These are phyloP conservation scores for Dryas iulia DNA, from an alignment of 1,140 invertebrate genomes.

Conservation along the genomic window DNA sequence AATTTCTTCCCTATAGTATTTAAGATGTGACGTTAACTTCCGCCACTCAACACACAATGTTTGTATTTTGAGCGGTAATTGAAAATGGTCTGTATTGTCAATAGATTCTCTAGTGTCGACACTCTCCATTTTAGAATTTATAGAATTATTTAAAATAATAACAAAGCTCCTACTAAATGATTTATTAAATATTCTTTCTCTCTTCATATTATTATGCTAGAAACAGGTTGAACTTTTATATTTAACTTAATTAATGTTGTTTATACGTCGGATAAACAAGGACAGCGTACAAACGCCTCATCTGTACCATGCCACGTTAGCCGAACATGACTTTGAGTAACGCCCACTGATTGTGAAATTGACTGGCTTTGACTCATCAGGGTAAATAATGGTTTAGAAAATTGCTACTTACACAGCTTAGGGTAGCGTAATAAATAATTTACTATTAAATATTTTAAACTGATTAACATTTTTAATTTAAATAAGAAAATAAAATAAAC, in stretches of 20 bases:
- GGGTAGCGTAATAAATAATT: neutral
- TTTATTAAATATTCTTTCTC: too few relatives aligned
- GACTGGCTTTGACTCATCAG: conserved; percentile 24
- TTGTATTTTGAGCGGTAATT: too few relatives aligned
- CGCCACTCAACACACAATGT: too few relatives aligned
- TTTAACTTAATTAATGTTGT: neutral
- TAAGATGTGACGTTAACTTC: too few relatives aligned
- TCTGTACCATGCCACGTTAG: conserved; percentile 41
- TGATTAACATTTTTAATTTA: too few relatives aligned
- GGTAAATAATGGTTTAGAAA: conserved; percentile 14
- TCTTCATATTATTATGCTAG: too few relatives aligned
- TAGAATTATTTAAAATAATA: neutral
- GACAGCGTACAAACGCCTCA: conserved; percentile 42
- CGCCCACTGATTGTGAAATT: conserved; percentile 39
- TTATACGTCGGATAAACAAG: conserved; percentile 32
- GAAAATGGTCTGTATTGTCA: too few relatives aligned
- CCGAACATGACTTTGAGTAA: conserved; percentile 39
- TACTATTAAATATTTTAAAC: neutral
- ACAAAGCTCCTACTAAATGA: too few relatives aligned
- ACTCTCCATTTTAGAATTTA: neutral
- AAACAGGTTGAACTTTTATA: neutral
- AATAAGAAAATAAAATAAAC: too few relatives aligned
- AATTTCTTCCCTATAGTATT: too few relatives aligned
- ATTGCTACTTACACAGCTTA: conserved; percentile 3
- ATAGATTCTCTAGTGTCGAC: too few relatives aligned